Conservation (phyloP, 2,888 invertebrate species). For the Encarsia formosa region DNA sequence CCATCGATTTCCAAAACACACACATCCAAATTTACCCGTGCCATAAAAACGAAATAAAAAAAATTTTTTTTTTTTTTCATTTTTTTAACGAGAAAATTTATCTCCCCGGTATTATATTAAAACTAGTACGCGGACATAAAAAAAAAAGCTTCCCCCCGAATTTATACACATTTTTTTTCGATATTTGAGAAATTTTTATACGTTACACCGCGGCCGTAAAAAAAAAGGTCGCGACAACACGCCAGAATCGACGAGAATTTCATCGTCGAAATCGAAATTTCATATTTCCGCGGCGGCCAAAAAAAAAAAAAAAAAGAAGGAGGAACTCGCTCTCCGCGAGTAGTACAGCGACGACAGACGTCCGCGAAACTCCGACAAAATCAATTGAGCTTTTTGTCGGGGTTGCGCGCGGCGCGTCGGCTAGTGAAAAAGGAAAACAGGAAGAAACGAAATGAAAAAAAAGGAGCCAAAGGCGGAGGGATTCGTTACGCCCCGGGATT, state of each 20-base stretch:
- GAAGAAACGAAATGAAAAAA: slow-evolving; percentile 5
- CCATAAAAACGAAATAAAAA: no score
- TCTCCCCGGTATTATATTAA: no score
- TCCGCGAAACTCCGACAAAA: slow-evolving; percentile 1
- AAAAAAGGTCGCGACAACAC: not conserved
- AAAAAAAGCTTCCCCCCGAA: no score
- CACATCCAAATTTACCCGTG: no score
- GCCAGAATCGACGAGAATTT: slow-evolving; percentile 21
- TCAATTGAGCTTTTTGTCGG: slow-evolving; percentile 25
- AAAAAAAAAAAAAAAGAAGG: not conserved
- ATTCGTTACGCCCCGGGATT: slow-evolving; percentile 23
- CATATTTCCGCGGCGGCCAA: slow-evolving; percentile 10
- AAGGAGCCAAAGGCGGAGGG: not conserved
- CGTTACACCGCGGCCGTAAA: not conserved
- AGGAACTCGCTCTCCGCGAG: not conserved
- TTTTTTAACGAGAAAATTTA: no score
- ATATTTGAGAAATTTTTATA: no score
- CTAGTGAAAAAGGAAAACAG: slow-evolving; percentile 15
- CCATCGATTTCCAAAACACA: no score
- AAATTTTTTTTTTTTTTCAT: no score
- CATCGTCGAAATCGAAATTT: slow-evolving; percentile 25
- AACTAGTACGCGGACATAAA: no score
- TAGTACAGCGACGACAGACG: not conserved
- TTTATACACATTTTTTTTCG: no score
- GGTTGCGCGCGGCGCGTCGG: not conserved